phyloP scores from a whole-genome alignment of 2,888 invertebrate genomes.

The Reticulitermes lucifugus region DNA sequence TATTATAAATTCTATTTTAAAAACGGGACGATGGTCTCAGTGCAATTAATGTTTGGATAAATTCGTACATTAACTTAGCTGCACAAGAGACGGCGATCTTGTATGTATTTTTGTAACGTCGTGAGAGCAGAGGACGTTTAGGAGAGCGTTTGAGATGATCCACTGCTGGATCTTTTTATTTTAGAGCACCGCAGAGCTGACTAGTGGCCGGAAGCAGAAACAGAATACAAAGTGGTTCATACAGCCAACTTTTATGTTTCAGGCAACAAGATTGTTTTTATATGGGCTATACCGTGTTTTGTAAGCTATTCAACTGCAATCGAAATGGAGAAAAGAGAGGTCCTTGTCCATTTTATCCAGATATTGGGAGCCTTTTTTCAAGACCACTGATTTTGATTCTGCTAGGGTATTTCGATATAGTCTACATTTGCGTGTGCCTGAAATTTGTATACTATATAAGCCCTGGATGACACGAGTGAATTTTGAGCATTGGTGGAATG shows the following conservation, averaged over 20 bases:
- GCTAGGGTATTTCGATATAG: too few species aligned
- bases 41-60: too few species aligned
- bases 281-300: constrained; percentile 37
- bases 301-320: constrained; percentile 3
- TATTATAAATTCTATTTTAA: too few species aligned
- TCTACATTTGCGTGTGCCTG: too few species aligned
- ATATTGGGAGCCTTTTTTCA: neutral
- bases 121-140: neutral
- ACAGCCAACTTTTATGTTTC: constrained; percentile 27
- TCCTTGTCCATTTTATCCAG: constrained; percentile 16
- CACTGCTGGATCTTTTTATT: constrained; percentile 6
- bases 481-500: too few species aligned
- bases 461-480: too few species aligned
- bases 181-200: constrained; percentile 12
- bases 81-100: too few species aligned
- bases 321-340: constrained; percentile 22
- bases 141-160: neutral
- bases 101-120: too few species aligned
- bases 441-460: too few species aligned
- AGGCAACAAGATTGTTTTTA: constrained; percentile 37
- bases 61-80: too few species aligned
- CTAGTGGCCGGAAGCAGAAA: constrained; percentile 9
- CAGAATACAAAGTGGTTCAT: constrained; percentile 40
- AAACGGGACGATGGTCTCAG: too few species aligned
- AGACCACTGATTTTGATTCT: neutral